Evolutionary conservation across 2,888 invertebrate genomes (phyloP), one percentile per base, ranked within the genome.

Genomic region (Platycnemis pennipes): DNA sequence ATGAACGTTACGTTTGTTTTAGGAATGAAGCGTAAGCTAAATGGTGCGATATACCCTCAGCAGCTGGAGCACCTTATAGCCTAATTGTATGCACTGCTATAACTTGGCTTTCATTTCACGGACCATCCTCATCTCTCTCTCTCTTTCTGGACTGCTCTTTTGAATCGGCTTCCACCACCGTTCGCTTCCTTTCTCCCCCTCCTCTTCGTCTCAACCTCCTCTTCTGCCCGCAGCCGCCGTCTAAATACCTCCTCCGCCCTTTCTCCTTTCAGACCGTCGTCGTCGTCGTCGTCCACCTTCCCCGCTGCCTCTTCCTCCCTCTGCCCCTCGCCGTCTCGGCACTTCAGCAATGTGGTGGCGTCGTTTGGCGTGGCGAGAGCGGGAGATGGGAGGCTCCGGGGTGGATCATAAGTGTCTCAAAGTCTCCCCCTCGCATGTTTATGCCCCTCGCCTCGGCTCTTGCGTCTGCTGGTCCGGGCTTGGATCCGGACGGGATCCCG

Each of bases 341-440:
- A 46, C 87, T 87, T 45, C 45, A 87, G n/a, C 45, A 45, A 87
- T 87, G 87, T n/a, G 87, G 45, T 87, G 87, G 87, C 46, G 86
- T 26, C 44, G 87, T 87, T 87, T 87, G 87, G 87, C 46, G 87
- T 45, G 86, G 44, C 42, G 86, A 86, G 86, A 22, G 37, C 42
- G 13, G 87, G 45, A 44, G 45, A 3, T 22, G 45, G 7, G 31
- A 37, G 37, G 37, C 8, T 13, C 77, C 13, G 77, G 87, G 46
- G 46, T 87, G 87, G 87, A 46, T 44, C 87, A 87, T 87, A 87
- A 45, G 87, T 87, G 46, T 87, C 87, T 87, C 45, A 45, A n/a
- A 45, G 45, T n/a, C 44, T 26, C 42, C 22, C 11, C 31, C 11
- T 11, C 77, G 37, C 77, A 77, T 77, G 37, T 77, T 77, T 77